Percentiles rank a stretch among this genome's conserved stretches.
Evolutionary conservation across 2,888 invertebrate species (phyloP).

Genomic region (Apantesis nais): DNA sequence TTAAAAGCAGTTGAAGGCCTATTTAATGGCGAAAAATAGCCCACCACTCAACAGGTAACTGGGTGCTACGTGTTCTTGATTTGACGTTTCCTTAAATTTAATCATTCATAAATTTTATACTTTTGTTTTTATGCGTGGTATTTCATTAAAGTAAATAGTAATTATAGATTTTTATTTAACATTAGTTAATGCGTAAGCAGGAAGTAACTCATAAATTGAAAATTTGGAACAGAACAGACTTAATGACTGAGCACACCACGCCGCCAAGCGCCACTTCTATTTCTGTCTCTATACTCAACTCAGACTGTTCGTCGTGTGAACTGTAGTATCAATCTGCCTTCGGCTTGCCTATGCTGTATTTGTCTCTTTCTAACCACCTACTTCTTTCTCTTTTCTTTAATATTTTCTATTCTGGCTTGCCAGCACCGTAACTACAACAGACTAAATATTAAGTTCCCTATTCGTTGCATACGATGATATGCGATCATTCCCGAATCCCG

Average conservation of each 20-base stretch:
- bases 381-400: slow-evolving; percentile 53
- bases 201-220: slow-evolving; percentile 74
- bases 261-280: slow-evolving; percentile 63
- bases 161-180: slow-evolving; percentile 18
- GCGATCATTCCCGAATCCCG: slow-evolving; percentile 67
- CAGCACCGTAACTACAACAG: slow-evolving; percentile 42
- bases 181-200: slow-evolving; percentile 47
- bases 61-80: no score
- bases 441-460: slow-evolving; percentile 39
- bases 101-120: background rate
- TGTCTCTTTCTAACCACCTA: slow-evolving; percentile 49
- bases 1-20: background rate
- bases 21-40: background rate
- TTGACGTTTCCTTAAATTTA: background rate
- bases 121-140: background rate
- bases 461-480: slow-evolving; percentile 49
- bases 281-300: slow-evolving; percentile 63
- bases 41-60: background rate
- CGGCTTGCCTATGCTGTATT: slow-evolving; percentile 34
- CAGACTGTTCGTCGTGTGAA: background rate
- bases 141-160: background rate
- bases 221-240: slow-evolving; percentile 67
- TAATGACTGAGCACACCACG: slow-evolving; percentile 50
- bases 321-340: no score
- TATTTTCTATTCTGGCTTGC: slow-evolving; percentile 47